These are phyloP conservation scores for Otocyon megalotis DNA, from an alignment of 2,113 vertebrate genomes.

Conservation along the genomic window DNA sequence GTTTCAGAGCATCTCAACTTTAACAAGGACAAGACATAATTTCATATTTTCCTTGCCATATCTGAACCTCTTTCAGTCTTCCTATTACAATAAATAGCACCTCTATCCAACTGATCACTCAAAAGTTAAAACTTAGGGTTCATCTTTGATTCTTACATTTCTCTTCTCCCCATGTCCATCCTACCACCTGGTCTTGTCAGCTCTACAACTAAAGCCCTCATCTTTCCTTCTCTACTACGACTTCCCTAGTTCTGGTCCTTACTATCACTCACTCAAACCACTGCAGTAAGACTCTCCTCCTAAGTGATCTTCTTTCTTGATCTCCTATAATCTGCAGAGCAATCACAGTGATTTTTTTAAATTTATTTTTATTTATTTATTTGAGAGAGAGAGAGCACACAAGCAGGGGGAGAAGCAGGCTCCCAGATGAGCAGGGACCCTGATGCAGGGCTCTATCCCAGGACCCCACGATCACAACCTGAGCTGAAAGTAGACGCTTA, in stretches of 20 bases:
- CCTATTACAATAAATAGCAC: not conserved
- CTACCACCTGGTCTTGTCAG: not conserved
- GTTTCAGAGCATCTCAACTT: not conserved
- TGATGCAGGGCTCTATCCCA: too few relatives aligned
- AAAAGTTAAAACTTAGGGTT: conserved; percentile 11
- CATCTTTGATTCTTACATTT: not conserved
- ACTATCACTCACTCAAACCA: not conserved
- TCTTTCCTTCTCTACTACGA: not conserved
- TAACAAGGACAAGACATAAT: not conserved
- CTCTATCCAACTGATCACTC: conserved; percentile 12
- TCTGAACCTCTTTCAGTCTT: not conserved
- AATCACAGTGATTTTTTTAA: not conserved
- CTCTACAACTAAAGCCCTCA: not conserved
- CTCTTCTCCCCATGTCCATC: not conserved
- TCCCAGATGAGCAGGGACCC: too few relatives aligned
- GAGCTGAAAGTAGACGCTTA: too few relatives aligned
- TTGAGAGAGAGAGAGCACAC: too few relatives aligned
- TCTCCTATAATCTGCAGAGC: not conserved
- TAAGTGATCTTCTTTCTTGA: not conserved
- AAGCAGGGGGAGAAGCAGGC: too few relatives aligned
- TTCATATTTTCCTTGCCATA: not conserved
- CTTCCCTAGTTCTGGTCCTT: not conserved
- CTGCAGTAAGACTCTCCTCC: not conserved
- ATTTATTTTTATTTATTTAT: too few relatives aligned
- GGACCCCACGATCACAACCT: too few relatives aligned